Evolutionary conservation across 1,140 invertebrate genomes (phyloP).

Genomic region (Proctacanthus coquilletti): DNA sequence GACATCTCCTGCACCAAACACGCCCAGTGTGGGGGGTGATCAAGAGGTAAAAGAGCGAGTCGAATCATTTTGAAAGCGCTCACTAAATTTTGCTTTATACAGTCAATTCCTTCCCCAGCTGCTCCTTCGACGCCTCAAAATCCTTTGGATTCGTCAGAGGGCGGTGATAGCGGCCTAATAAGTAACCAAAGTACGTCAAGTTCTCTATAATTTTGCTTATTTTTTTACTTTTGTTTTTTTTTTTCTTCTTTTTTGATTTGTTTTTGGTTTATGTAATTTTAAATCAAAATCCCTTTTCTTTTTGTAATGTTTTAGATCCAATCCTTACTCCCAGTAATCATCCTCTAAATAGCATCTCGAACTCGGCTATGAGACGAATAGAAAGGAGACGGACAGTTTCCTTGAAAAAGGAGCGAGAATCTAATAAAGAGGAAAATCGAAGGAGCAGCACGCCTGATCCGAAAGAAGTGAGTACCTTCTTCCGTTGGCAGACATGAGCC

Average conservation of each 20-base stretch:
- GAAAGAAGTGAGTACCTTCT: conserved; percentile 34
- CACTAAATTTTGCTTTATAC: conserved; percentile 6
- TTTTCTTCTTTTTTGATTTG: no score
- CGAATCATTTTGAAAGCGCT: conserved; percentile 2
- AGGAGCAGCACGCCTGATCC: conserved; percentile 29
- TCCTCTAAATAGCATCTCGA: background rate
- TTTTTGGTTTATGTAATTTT: background rate
- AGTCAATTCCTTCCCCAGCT: conserved; percentile 38
- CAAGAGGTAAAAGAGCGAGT: conserved; percentile 14
- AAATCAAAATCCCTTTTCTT: background rate
- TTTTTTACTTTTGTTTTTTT: no score
- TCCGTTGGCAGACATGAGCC: no score
- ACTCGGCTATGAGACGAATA: conserved; percentile 18
- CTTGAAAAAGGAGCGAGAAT: conserved; percentile 27
- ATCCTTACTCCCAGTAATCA: no score
- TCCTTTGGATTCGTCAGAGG: conserved; percentile 29
- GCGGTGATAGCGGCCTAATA: no score
- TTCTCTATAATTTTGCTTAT: no score
- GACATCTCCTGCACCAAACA: conserved; percentile 25
- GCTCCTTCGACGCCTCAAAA: conserved; percentile 33
- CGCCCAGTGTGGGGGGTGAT: conserved; percentile 12
- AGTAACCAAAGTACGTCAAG: no score
- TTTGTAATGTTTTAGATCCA: conserved; percentile 1
- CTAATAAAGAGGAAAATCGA: conserved; percentile 23
- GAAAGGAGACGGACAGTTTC: conserved; percentile 30